phyloP scores from a whole-genome alignment of 2,888 invertebrate genomes.

The Cotesia congregata region DNA sequence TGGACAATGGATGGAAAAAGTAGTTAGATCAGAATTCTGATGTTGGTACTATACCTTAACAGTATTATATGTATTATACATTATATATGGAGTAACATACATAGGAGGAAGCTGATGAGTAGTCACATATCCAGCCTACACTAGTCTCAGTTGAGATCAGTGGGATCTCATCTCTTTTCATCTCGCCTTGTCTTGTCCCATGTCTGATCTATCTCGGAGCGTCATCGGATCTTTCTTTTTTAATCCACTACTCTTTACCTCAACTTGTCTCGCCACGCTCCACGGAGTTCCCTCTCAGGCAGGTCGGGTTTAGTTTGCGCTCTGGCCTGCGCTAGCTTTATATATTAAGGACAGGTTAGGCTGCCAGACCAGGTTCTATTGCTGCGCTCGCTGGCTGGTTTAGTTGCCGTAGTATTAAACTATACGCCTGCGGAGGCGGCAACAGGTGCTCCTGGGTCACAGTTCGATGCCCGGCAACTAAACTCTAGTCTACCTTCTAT shows the following conservation, averaged over 20 bases:
- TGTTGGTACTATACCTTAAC: too few species aligned
- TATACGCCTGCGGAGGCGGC: constrained; percentile 58
- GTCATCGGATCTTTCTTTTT: constrained; percentile 44
- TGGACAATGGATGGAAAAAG: constrained; percentile 13
- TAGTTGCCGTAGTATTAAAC: constrained; percentile 50
- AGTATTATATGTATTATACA: too few species aligned
- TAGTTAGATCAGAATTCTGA: not conserved
- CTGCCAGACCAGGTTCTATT: constrained; percentile 24
- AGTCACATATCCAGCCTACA: not conserved
- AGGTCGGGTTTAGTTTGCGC: constrained; percentile 45
- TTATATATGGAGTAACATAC: not conserved
- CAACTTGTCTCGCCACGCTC: constrained; percentile 45
- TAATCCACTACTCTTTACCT: constrained; percentile 21
- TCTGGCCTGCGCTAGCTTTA: constrained; percentile 33
- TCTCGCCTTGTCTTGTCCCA: not conserved
- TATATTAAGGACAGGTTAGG: constrained; percentile 42
- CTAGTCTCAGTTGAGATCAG: not conserved
- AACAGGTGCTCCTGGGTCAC: constrained; percentile 66
- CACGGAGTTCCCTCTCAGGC: constrained; percentile 41
- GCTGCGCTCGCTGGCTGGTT: not conserved
- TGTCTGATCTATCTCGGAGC: constrained; percentile 20
- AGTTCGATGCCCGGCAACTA: constrained; percentile 62
- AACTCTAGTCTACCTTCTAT: constrained; percentile 35
- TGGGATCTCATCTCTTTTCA: not conserved
- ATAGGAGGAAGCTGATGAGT: not conserved